Conservation (phyloP, 2,113 vertebrate species). For the Puntigrus tetrazona region DNA sequence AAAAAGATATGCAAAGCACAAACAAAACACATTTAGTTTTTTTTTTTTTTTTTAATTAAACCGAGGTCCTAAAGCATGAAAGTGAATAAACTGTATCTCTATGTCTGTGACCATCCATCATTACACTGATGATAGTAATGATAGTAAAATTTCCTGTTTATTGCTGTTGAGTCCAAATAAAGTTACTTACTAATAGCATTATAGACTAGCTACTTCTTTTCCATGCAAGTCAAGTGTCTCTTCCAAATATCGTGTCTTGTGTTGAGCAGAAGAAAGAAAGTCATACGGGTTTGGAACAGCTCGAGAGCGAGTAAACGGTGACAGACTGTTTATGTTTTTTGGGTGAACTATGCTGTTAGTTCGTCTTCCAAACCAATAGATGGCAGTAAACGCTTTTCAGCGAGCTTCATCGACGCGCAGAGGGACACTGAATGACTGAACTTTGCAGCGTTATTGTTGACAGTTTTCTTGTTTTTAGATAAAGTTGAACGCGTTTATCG, state of each 20-base stretch:
- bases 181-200: background rate
- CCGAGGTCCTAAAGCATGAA: background rate
- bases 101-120: background rate
- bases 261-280: no score
- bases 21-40: no score
- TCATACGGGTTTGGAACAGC: no score
- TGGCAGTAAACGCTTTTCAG: background rate
- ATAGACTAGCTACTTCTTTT: background rate
- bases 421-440: background rate
- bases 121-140: background rate
- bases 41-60: no score
- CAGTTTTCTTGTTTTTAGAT: background rate
- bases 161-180: background rate
- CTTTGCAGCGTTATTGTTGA: background rate
- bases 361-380: constrained; percentile 34
- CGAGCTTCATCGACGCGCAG: background rate
- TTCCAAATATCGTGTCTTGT: no score
- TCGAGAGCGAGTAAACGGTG: background rate
- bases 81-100: background rate
- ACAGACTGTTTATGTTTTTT: background rate
- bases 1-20: no score
- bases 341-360: background rate
- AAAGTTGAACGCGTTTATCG: background rate
- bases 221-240: background rate
- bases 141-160: background rate